Base-by-base conservation (phyloP, 2,888 invertebrate species). In the Xestia xanthographa region DNA sequence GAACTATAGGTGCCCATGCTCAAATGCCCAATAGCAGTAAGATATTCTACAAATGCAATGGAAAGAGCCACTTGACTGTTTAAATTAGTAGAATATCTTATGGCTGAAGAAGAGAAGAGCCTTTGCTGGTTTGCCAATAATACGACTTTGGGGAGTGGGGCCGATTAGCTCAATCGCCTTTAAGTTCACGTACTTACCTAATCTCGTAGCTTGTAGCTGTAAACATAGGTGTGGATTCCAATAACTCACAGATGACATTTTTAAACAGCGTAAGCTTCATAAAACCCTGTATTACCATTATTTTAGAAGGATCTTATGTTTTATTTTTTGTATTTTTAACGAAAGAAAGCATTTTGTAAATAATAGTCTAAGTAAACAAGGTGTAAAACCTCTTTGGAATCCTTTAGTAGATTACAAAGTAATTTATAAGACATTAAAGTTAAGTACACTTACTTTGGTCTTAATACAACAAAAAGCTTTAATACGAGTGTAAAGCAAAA, bases 361-460 rank as follows among this genome's bases (percentile, higher is more conserved):
- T 67, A 14, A 34, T 17, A 5, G n/a, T 60, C 22, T 38, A 9
- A 58, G 45, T 58, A 65, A 58, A 71, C 12, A 43, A 67, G 22
- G 62, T 50, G 22, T 67, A 58, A 65, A 79, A 38, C 9, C 17
- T 58, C 17, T 70, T 43, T 20, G 1, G 8, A 65, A 67, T 80
- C 20, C 26, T 66, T 56, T 48, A 38, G 63, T 34, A 56, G 48
- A 66, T 62, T 69, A 79, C 29, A 45, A 4, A 17, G 62, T 77
- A 80, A 81, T 80, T 80, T 76, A 56, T 65, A 72, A 69, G 34
- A 66, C 77, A 80, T 72, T 77, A 70, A 34, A n/a, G 26, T 63
- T 56, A 29, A 73, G 66, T 53, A 68, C 8, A 26, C 5, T 29
- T 45, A 80, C 50, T 77, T 63, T 29, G n/a, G 50, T 43, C n/a